These are phyloP conservation scores for Prochilodus magdalenae DNA, from an alignment of 2,113 vertebrate genomes.

Conservation along the genomic window DNA sequence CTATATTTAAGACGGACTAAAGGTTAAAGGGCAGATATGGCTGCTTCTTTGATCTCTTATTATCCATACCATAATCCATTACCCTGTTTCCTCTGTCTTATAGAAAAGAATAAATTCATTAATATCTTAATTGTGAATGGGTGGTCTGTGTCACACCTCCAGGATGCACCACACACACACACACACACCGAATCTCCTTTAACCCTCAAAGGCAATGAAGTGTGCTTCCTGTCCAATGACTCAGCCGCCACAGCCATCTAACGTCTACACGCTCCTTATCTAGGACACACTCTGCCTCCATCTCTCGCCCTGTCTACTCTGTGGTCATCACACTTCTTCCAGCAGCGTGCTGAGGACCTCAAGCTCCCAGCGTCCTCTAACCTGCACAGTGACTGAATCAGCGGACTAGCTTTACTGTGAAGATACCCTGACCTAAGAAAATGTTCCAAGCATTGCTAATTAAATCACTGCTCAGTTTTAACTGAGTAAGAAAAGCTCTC, in stretches of 20 bases:
- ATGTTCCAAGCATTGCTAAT: no score
- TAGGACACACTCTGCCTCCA: slow-evolving; percentile 37
- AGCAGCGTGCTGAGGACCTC: slow-evolving; percentile 21
- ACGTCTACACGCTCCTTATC: slow-evolving; percentile 30
- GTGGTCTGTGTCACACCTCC: slow-evolving; percentile 28
- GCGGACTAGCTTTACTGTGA: neutral
- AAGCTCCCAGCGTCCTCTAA: slow-evolving; percentile 1
- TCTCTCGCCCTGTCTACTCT: slow-evolving; percentile 25
- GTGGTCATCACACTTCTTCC: slow-evolving; percentile 7
- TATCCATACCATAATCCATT: no score
- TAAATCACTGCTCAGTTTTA: no score
- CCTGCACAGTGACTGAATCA: neutral
- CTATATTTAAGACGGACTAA: no score
- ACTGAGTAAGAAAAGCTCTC: no score
- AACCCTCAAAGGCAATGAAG: slow-evolving; percentile 40
- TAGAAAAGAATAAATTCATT: slow-evolving; percentile 35
- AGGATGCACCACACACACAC: slow-evolving; percentile 16
- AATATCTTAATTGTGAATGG: slow-evolving; percentile 44
- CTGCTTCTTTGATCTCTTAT: no score
- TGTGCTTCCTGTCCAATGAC: slow-evolving; percentile 44
- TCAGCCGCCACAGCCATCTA: slow-evolving; percentile 36
- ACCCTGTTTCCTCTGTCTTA: slow-evolving; percentile 65
- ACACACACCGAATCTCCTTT: slow-evolving; percentile 25
- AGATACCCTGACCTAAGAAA: neutral
- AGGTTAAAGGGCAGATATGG: no score